Percentiles rank a stretch among this genome's conserved stretches.
These are phyloP conservation scores for Matsumurasca onukii DNA, from an alignment of 1,140 invertebrate genomes.

Conservation along the genomic window DNA sequence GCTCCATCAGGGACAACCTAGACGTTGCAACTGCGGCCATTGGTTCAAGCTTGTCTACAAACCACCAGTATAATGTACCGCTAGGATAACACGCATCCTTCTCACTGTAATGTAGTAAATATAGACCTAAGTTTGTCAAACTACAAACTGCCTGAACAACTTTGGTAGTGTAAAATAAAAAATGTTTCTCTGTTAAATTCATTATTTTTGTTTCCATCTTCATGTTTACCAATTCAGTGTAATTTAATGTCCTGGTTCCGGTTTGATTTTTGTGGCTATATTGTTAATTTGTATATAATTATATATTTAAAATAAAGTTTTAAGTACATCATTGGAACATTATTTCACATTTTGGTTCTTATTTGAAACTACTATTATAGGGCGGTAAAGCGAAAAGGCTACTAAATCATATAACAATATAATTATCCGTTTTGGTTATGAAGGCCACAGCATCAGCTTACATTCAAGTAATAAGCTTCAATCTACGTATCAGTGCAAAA, in stretches of 20 bases:
- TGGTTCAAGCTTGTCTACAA: conserved; percentile 83
- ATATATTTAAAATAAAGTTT: background rate
- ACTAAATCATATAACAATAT: too few relatives aligned
- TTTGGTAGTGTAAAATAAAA: background rate
- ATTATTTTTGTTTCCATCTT: background rate
- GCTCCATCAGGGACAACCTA: conserved; percentile 83
- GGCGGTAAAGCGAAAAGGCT: too few relatives aligned
- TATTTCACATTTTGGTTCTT: too few relatives aligned
- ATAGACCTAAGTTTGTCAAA: background rate
- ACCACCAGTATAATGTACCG: conserved; percentile 37
- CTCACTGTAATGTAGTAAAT: conserved; percentile 19
- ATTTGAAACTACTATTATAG: too few relatives aligned
- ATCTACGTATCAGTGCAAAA: too few relatives aligned
- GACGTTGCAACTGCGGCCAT: conserved; percentile 92
- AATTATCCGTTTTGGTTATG: too few relatives aligned
- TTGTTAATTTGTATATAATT: conserved; percentile 22
- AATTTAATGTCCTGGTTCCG: background rate
- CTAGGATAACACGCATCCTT: conserved; percentile 3
- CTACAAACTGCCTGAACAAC: conserved; percentile 18
- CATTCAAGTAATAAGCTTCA: too few relatives aligned
- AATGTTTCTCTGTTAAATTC: conserved; percentile 1
- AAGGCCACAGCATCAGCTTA: too few relatives aligned
- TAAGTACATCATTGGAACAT: too few relatives aligned
- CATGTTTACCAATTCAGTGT: background rate
- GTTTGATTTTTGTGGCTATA: background rate